A percentile compares a stretch with the other conserved stretches of the same genome.
Conservation (phyloP, 2,113 vertebrate species). For the Dicerorhinus sumatrensis region DNA sequence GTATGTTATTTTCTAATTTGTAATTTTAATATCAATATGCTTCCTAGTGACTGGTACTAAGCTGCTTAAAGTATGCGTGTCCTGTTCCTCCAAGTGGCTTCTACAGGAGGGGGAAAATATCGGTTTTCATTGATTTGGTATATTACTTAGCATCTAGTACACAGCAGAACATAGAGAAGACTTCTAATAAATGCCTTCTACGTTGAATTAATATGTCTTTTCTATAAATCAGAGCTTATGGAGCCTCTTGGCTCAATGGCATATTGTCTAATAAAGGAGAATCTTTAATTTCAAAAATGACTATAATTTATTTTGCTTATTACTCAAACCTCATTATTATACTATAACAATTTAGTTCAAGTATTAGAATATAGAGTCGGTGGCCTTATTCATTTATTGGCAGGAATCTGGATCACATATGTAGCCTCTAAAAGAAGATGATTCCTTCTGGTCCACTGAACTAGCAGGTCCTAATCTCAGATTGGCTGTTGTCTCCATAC, state of each 20-base stretch:
- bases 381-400: neutral
- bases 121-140: neutral
- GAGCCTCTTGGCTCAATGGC: neutral
- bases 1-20: neutral
- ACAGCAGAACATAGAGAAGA: neutral
- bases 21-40: neutral
- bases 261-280: neutral
- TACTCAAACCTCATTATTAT: neutral
- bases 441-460: neutral
- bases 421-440: neutral
- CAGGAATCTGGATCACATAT: neutral
- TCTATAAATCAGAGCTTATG: constrained; percentile 10
- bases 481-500: neutral
- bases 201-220: neutral
- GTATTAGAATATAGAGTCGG: neutral
- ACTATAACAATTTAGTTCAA: neutral
- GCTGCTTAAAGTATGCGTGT: neutral
- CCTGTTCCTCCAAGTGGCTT: neutral
- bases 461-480: neutral
- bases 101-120: neutral
- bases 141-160: neutral
- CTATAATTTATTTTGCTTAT: neutral
- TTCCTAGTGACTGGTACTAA: neutral
- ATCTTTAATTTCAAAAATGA: neutral
- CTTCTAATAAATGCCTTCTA: neutral